Evolutionary conservation across 2,113 vertebrate genomes (phyloP).

Genomic region (Isichthys henryi): DNA sequence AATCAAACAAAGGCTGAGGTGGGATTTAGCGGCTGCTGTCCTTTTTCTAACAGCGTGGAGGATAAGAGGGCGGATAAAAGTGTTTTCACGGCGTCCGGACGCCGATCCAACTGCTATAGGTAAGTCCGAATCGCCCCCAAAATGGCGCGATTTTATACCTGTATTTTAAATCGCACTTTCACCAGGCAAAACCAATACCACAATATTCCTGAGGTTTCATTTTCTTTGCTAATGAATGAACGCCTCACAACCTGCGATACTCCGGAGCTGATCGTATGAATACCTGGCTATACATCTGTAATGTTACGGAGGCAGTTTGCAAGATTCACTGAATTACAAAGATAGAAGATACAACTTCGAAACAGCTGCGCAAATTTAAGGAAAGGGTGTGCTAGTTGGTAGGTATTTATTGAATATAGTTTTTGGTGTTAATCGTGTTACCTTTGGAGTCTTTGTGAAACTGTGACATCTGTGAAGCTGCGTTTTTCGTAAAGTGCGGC

Average conservation of each 20-base stretch:
- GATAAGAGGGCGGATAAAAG: background rate
- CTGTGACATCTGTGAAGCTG: background rate
- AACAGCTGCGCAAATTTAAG: background rate
- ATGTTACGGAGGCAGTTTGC: too few species aligned
- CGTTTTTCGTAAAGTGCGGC: background rate
- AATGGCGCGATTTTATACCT: background rate
- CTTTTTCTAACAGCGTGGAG: background rate
- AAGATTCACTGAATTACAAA: background rate
- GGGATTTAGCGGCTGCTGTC: background rate
- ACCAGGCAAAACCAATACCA: background rate
- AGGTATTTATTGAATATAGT: background rate
- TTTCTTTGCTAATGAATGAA: background rate
- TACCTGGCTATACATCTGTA: too few species aligned
- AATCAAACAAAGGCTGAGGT: background rate
- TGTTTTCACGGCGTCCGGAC: background rate
- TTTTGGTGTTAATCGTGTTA: background rate
- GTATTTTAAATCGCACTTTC: background rate
- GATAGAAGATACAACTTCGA: too few species aligned
- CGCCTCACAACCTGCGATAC: background rate
- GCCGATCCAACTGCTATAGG: background rate
- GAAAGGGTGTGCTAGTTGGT: background rate
- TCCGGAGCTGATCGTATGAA: too few species aligned
- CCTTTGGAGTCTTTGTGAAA: background rate
- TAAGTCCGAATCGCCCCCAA: background rate
- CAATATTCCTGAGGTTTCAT: background rate